These are phyloP conservation scores for Eretmochelys imbricata DNA, from an alignment of 2,113 vertebrate species.

Conservation along the genomic window DNA sequence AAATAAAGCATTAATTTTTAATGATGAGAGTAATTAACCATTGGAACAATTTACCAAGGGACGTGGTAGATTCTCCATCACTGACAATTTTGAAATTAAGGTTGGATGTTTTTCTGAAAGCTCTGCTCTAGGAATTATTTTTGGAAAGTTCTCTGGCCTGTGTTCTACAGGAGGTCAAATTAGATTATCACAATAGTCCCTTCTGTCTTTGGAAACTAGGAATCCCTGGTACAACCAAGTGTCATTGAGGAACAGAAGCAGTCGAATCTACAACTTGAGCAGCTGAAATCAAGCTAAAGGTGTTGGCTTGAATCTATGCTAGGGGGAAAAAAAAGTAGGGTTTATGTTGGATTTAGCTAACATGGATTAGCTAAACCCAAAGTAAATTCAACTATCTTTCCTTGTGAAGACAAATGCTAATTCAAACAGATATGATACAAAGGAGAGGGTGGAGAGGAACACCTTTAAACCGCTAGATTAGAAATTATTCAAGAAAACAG, in stretches of 20 bases:
- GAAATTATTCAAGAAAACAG: neutral
- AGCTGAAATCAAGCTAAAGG: neutral
- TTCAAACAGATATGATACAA: neutral
- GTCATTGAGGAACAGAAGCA: neutral
- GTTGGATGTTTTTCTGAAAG: neutral
- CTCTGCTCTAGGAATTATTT: neutral
- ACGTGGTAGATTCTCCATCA: neutral
- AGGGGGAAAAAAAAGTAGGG: neutral
- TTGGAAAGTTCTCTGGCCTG: neutral
- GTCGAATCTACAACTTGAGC: neutral
- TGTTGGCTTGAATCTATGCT: neutral
- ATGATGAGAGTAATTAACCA: neutral
- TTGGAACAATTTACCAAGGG: neutral
- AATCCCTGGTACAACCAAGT: neutral
- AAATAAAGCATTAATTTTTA: neutral
- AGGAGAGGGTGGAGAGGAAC: neutral
- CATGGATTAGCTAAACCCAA: neutral
- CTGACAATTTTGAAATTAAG: neutral
- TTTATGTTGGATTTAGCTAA: no score
- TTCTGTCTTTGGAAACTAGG: neutral
- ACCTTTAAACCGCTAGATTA: neutral
- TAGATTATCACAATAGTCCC: neutral
- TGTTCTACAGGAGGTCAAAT: neutral
- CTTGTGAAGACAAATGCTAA: neutral
- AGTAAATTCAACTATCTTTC: neutral